Evolutionary conservation across 2,113 vertebrate species (phyloP).

Genomic region (Polypterus bichir): DNA sequence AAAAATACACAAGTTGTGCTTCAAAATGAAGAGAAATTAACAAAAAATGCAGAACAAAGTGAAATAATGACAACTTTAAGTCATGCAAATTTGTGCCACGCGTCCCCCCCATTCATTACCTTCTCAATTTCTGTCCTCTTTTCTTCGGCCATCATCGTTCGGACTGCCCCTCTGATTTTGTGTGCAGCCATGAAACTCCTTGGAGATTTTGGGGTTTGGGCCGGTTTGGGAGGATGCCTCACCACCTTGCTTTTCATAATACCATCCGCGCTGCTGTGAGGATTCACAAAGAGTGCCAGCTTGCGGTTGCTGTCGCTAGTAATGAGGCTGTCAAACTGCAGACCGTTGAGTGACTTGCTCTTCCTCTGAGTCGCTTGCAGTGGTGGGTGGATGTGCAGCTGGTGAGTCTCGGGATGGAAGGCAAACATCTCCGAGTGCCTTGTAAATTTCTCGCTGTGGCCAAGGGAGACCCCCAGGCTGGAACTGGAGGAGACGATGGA

Average conservation of each 20-base stretch:
- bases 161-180: constrained; percentile 55
- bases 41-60: too few species aligned
- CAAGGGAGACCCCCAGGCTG: constrained; percentile 86
- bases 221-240: constrained; percentile 54
- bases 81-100: constrained; percentile 6
- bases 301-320: constrained; percentile 27
- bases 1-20: too few species aligned
- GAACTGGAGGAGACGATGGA: constrained; percentile 81
- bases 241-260: constrained; percentile 68
- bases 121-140: constrained; percentile 37
- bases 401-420: constrained; percentile 43
- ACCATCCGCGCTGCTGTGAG: constrained; percentile 56
- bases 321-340: constrained; percentile 77
- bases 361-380: constrained; percentile 66
- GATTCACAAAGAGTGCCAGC: constrained; percentile 40
- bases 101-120: constrained; percentile 22
- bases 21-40: too few species aligned
- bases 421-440: constrained; percentile 57
- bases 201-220: constrained; percentile 51
- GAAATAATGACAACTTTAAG: background rate
- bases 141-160: constrained; percentile 63
- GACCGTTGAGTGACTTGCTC: constrained; percentile 85
- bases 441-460: constrained; percentile 65
- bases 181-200: constrained; percentile 57
- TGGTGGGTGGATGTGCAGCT: constrained; percentile 32